Evolutionary conservation across 1,140 invertebrate species (phyloP), one percentile per base, ranked within the genome.

Genomic region (Acyrthosiphon pisum): DNA sequence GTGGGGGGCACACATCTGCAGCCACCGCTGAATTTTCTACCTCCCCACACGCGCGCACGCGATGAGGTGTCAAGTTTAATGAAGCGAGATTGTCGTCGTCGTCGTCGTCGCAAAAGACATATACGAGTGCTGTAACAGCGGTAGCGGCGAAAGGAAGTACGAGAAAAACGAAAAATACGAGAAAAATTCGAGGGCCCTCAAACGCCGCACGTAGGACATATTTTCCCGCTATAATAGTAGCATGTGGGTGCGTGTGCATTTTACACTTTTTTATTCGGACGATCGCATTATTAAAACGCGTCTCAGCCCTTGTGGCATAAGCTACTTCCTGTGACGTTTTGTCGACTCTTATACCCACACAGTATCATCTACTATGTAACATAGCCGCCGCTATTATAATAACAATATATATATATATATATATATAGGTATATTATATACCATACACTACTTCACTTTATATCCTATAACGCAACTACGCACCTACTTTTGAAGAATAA

Each of bases 21-120:
- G n/a, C n/a, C 60, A 76, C 60, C 37, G 23, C 46, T 23, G n/a
- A 6, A 56, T 89, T 41, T 56, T 41, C n/a, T 26, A 41, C 11
- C 50, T 1, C 9, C 35, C 1, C 35, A 89, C 22, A 11, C 22
- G 8, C 20, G 7, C 22, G 8, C 20, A 2, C 20, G 35, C 22
- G 8, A 84, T 11, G 44, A 76, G 8, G 90, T 91, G 56, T 91
- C 90, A 76, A 91, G 60, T 91, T 91, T 91, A 91, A 91, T 91
- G 90, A 91, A 91, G 90, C 35, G 60, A 91, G n/a, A 48, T 91
- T 76, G 35, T 91, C 41, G 56, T 91, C 87, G 22, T 89, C 18
- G 44, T 41, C 41, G 35, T 41, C 20, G 37, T 41, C 4, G 30
- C 44, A 44, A n/a, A 88, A 20, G 46, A 48, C n/a, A 1, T 4